Base-by-base conservation (phyloP, 2,888 invertebrate species). In the Thysanoteuthis rhombus region DNA sequence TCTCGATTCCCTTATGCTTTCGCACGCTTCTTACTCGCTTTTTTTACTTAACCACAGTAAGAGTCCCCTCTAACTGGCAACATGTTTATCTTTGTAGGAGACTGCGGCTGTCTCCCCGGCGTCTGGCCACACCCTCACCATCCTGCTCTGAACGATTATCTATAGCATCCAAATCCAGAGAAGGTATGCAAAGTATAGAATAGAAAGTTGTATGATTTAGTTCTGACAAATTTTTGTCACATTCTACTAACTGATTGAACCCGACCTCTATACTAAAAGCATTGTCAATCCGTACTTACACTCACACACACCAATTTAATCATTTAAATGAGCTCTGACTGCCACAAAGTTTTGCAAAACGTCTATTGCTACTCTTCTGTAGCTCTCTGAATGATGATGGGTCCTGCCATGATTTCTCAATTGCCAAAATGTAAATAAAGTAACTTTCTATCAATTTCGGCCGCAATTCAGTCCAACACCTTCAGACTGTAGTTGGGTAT, bases 81-180 rank as follows among this genome's bases (percentile, higher is more conserved):
- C 75, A 75, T 92, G 91, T 92, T 92, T 92, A 92, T 92, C 91
- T 92, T 92, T 92, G 28, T 92, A 92, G 91, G 91, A 92, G 91
- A 92, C 45, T 92, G 91, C 91, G 91, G 91, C 91, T 92, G 91
- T 92, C 91, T 92, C 42, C 91, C 91, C n/a, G 91, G 91, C 42
- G 91, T 92, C 45, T 92, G 91, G 91, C 91, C 91, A 40, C 91
- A 92, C 45, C 91, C 91, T 32, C 91, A 92, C 45, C 91, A 92
- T 45, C 91, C 91, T 45, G 91, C 91, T 45, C 91, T 92, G 91
- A 92, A 92, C 91, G 91, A 92, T 92, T 92, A 92, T 92, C 91
- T 92, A 40, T 92, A 92, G 45, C 91, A 92, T 45, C 91, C 40
- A 92, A 92, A 42, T 92, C 91, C 91, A 92, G 91, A 92, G 91